phyloP scores from a whole-genome alignment of 2,888 invertebrate genomes.

The Orgyia antiqua region DNA sequence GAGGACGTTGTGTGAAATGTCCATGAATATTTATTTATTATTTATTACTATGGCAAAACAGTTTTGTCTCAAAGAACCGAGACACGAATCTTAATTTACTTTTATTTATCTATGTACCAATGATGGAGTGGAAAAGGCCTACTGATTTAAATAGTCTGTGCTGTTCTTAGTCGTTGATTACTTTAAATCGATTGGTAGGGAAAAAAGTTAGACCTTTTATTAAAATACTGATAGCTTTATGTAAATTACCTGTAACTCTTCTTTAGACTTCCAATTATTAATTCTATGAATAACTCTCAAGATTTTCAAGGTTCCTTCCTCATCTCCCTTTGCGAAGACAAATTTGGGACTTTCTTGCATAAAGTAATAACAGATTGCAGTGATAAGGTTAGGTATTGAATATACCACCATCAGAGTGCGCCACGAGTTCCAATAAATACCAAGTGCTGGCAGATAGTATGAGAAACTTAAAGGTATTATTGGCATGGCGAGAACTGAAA shows the following conservation, averaged over 20 bases:
- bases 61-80: too few species aligned
- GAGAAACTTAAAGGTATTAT: conserved; percentile 78
- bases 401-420: conserved; percentile 82
- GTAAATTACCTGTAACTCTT: conserved; percentile 39
- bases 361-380: conserved; percentile 71
- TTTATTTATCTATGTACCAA: too few species aligned
- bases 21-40: too few species aligned
- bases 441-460: conserved; percentile 47
- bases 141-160: too few species aligned
- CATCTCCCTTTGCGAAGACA: conserved; percentile 77
- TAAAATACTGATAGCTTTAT: too few species aligned
- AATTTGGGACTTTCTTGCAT: conserved; percentile 89
- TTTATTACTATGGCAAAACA: too few species aligned
- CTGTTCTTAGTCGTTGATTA: too few species aligned
- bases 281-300: conserved; percentile 45
- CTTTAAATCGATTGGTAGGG: too few species aligned
- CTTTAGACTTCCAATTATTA: conserved; percentile 34
- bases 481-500: conserved; percentile 79
- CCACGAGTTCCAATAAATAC: conserved; percentile 83
- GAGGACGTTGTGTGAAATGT: too few species aligned
- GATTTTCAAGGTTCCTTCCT: conserved; percentile 70
- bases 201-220: too few species aligned
- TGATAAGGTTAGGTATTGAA: conserved; percentile 79
- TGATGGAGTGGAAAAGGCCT: too few species aligned
- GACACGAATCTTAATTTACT: too few species aligned